Evolutionary conservation across 2,797 vertebrate species (phyloP).

Genomic region (Rhincodon typus): DNA sequence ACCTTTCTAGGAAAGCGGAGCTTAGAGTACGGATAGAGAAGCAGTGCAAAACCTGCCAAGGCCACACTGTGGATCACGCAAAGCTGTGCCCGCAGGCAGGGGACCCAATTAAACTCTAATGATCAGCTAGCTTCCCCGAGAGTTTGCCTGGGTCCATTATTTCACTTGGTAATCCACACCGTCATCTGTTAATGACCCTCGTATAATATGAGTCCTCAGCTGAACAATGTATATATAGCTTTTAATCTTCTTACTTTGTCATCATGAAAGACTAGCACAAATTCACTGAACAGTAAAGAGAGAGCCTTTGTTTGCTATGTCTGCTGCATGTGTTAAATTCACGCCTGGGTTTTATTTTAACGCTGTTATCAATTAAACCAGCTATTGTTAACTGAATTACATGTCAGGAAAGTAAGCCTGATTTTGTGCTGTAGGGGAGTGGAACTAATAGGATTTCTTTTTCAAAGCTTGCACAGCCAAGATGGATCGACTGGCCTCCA

Average conservation of each 20-base stretch:
- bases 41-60: neutral
- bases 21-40: neutral
- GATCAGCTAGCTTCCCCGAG: neutral
- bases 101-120: slow-evolving; percentile 16
- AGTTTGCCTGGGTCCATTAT: neutral
- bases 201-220: neutral
- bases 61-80: neutral
- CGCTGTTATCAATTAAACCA: neutral
- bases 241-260: neutral
- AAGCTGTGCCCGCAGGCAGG: neutral
- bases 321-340: neutral
- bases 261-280: neutral
- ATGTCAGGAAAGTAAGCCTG: neutral
- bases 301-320: neutral
- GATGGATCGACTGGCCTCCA: neutral
- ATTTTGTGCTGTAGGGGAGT: neutral
- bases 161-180: neutral
- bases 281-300: neutral
- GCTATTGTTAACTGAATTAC: neutral
- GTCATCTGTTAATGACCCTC: neutral
- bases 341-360: neutral
- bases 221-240: neutral
- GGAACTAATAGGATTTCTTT: neutral
- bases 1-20: neutral
- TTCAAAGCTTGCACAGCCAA: neutral